Base-by-base conservation (phyloP, 2,113 vertebrate species). In the Corythoichthys haematopterus region DNA sequence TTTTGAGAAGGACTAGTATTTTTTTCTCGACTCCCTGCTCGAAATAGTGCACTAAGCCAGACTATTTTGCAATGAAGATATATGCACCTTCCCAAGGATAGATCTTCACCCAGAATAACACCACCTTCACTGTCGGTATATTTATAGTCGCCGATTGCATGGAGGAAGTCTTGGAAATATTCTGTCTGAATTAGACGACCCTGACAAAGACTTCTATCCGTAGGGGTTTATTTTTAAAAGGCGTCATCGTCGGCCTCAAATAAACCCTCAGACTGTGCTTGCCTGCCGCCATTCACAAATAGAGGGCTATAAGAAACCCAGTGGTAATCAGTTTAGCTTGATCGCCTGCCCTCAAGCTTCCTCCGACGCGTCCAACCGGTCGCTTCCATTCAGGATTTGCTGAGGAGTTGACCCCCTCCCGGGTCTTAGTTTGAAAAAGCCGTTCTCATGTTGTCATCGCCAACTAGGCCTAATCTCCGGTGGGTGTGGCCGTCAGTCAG, bases 271-370 rank as follows among this genome's bases (percentile, higher is more conserved):
- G 40, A 5, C 71, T 62, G 73, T 38, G 0, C 66, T 80, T 48
- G 68, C 74, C 71, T 65, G 59, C 68, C 74, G 13, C 65, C 72
- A 67, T 76, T 77, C 84, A 81, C 84, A 86, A 89, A 85, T 72
- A 80, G 77, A 74, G 46, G 28, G 48, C 80, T 82, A 10, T 71
- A 70, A 80, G 64, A 68, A 71, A 71, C 28, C 72, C 33, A 12
- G 56, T 66, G 28, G 45, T 88, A 88, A 91, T 90, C 85, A 77
- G 76, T 80, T 85, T 80, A 84, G 66, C 70, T 65, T 80, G 67
- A 70, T 76, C 66, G 43, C 52, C 65, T 62, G 59, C 65, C 58
- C 69, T 2, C 70, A 75, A 69, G 73, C 68, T 78, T 64, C 66
- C 46, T 38, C 47, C 61, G 69, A 37, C 78, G 68, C 35, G 77